Evolutionary conservation across 2,888 invertebrate genomes (phyloP).

Genomic region (Melinaea menophilus): DNA sequence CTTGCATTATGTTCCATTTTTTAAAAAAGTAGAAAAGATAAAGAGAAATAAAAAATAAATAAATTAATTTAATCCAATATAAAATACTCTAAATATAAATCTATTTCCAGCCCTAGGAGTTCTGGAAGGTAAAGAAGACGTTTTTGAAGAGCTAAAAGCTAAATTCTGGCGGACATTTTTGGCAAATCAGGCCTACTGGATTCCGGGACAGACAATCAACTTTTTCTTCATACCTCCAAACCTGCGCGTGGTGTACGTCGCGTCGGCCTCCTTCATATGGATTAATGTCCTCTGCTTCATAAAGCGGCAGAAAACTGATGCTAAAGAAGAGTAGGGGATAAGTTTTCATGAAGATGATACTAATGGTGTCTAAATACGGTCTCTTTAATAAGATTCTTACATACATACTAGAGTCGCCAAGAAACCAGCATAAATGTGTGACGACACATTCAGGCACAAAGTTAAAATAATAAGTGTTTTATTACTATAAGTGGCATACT

Average conservation of each 20-base stretch:
- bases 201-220: conserved; percentile 88
- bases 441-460: no score
- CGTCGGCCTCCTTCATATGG: conserved; percentile 88
- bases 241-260: conserved; percentile 87
- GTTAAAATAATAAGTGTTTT: no score
- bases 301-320: conserved; percentile 76
- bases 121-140: conserved; percentile 83
- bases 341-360: no score
- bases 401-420: no score
- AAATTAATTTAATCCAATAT: no score
- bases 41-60: no score
- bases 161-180: conserved; percentile 85
- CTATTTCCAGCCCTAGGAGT: conserved; percentile 72
- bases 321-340: conserved; percentile 12
- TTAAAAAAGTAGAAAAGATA: neutral
- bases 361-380: no score
- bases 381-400: no score
- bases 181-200: conserved; percentile 89
- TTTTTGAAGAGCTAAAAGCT: conserved; percentile 82
- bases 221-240: conserved; percentile 85
- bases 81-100: no score
- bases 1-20: neutral
- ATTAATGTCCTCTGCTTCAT: conserved; percentile 90
- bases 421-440: no score
- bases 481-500: no score